phyloP scores from a whole-genome alignment of 2,113 vertebrate species.

The Oreotragus oreotragus region DNA sequence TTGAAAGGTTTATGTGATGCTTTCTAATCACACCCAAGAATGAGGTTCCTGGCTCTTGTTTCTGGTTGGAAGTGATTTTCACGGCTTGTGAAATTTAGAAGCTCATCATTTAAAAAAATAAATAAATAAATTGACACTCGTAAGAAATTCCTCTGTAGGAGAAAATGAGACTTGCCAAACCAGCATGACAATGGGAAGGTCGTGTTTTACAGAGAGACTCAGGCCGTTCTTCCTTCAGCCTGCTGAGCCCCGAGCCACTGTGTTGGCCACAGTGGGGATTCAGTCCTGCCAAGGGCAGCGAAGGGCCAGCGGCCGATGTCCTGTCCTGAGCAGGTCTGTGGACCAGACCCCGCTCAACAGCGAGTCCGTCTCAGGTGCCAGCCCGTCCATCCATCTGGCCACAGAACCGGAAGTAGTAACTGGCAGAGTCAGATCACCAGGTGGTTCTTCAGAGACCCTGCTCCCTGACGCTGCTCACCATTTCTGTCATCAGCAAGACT shows the following conservation, averaged over 20 bases:
- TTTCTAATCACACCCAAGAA: slow-evolving; percentile 1
- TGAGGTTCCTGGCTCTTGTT: slow-evolving; percentile 4
- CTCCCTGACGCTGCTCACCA: background rate
- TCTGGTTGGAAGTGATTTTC: slow-evolving; percentile 41
- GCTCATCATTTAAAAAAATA: background rate
- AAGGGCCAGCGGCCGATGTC: too few relatives aligned
- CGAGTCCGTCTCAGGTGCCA: background rate
- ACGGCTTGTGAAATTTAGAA: background rate
- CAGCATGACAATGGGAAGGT: background rate
- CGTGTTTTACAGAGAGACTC: background rate
- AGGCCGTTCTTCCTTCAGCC: background rate
- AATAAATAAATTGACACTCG: background rate
- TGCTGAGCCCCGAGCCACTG: background rate
- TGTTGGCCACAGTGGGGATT: too few relatives aligned
- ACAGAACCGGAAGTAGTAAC: background rate
- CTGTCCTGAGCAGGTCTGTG: rapidly evolving
- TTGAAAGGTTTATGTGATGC: background rate
- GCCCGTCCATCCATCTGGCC: too few relatives aligned
- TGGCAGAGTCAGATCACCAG: background rate
- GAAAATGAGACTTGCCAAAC: background rate
- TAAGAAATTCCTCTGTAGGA: background rate
- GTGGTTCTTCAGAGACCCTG: background rate
- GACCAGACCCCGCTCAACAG: background rate
- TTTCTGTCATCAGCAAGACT: background rate
- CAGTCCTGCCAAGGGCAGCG: background rate